Evolutionary conservation across 1,140 invertebrate species (phyloP).

Genomic region (Drosophila subobscura): DNA sequence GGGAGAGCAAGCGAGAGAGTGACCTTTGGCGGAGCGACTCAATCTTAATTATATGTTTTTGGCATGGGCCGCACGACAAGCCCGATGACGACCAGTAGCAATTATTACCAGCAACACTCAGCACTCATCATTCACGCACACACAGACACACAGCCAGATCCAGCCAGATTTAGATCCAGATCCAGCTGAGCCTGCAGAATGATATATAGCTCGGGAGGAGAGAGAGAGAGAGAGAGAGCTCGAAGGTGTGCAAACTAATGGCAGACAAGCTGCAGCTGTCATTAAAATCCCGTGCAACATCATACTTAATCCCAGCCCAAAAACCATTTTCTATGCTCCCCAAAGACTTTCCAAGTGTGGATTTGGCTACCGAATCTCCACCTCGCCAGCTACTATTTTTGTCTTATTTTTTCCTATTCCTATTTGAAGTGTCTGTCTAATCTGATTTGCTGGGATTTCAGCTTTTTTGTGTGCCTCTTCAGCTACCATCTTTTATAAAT

Average conservation of each 20-base stretch:
- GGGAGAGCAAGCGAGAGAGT: slow-evolving; percentile 14
- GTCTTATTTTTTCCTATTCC: slow-evolving; percentile 16
- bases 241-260: slow-evolving; percentile 19
- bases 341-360: too few species aligned
- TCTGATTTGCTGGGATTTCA: slow-evolving; percentile 67
- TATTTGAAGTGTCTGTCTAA: slow-evolving; percentile 53
- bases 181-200: slow-evolving; percentile 2
- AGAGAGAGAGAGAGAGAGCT: slow-evolving; percentile 24
- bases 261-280: slow-evolving; percentile 70
- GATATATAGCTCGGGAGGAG: background rate
- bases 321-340: slow-evolving; percentile 25
- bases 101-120: slow-evolving; percentile 74
- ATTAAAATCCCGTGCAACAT: slow-evolving; percentile 76
- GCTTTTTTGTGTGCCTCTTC: slow-evolving; percentile 36
- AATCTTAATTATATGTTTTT: slow-evolving; percentile 74
- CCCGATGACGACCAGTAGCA: slow-evolving; percentile 76
- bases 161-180: slow-evolving; percentile 28
- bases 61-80: slow-evolving; percentile 48
- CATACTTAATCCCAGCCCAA: slow-evolving; percentile 59
- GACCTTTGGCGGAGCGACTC: slow-evolving; percentile 52
- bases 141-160: slow-evolving; percentile 33
- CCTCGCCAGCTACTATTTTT: background rate
- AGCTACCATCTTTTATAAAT: slow-evolving; percentile 21
- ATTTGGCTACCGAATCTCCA: slow-evolving; percentile 1
- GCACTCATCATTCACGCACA: slow-evolving; percentile 73